phyloP scores from a whole-genome alignment of 1,140 invertebrate genomes.

The Trialeurodes vaporariorum region DNA sequence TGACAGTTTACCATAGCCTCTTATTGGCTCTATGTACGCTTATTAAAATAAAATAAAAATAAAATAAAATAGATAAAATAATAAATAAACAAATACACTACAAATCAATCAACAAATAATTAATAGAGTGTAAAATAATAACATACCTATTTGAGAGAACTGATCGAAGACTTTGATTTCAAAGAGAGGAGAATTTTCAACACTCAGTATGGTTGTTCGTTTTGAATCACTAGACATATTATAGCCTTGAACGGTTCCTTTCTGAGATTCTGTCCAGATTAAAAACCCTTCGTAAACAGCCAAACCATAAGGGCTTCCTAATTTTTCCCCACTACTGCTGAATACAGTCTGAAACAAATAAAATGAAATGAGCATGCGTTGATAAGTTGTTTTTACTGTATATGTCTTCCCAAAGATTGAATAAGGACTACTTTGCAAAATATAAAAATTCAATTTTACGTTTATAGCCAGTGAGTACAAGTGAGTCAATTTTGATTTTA shows the following conservation, averaged over 20 bases:
- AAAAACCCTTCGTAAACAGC: constrained; percentile 35
- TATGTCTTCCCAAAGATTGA: too few species aligned
- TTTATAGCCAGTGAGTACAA: too few species aligned
- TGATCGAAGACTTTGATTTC: constrained; percentile 48
- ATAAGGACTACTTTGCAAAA: too few species aligned
- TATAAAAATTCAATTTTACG: too few species aligned
- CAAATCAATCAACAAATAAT: constrained; percentile 14
- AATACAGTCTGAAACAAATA: background rate
- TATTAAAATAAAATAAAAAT: constrained; percentile 3
- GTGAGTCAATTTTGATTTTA: too few species aligned
- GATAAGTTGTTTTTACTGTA: too few species aligned
- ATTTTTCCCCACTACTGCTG: background rate
- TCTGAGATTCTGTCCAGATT: constrained; percentile 45
- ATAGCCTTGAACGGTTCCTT: constrained; percentile 42
- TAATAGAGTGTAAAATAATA: constrained; percentile 8
- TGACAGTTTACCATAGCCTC: too few species aligned
- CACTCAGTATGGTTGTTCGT: constrained; percentile 32
- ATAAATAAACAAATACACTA: too few species aligned
- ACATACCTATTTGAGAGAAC: constrained; percentile 38
- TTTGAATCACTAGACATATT: constrained; percentile 33
- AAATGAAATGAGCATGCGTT: too few species aligned
- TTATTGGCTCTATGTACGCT: too few species aligned
- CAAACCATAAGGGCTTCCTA: constrained; percentile 41
- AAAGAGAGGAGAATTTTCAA: constrained; percentile 44
- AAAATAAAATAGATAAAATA: constrained; percentile 9